Conservation (phyloP, 2,888 invertebrate genomes). For the Micoletzkya japonica region DNA sequence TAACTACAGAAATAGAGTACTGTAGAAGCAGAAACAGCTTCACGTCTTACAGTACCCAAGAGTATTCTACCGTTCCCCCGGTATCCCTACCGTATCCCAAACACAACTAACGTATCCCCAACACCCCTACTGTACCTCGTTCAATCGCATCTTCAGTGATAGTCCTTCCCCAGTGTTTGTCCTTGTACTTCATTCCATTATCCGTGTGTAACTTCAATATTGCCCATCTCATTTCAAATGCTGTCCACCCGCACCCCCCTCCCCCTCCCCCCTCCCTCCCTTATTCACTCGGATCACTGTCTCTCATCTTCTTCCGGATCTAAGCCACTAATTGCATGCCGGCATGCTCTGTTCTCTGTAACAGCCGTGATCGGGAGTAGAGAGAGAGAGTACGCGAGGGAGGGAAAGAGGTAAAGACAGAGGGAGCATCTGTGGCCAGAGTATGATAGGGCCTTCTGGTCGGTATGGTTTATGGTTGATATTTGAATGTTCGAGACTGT, state of each 20-base stretch:
- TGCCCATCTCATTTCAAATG: not conserved
- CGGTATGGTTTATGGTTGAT: too few species aligned
- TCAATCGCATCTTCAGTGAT: slow-evolving; percentile 40
- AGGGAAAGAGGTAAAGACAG: not conserved
- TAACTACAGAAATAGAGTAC: too few species aligned
- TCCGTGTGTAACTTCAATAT: slow-evolving; percentile 43
- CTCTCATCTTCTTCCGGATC: slow-evolving; percentile 1
- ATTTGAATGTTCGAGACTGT: too few species aligned
- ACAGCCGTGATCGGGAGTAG: slow-evolving; percentile 12
- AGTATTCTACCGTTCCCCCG: too few species aligned
- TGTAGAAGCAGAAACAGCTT: too few species aligned
- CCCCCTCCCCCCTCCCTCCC: slow-evolving; percentile 8
- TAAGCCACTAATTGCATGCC: slow-evolving; percentile 27
- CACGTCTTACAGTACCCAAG: too few species aligned
- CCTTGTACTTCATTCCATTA: slow-evolving; percentile 35
- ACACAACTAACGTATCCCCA: too few species aligned
- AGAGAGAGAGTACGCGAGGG: slow-evolving; percentile 3
- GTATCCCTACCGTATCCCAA: too few species aligned
- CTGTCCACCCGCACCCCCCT: not conserved
- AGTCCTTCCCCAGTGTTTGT: slow-evolving; percentile 45
- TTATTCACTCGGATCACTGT: not conserved
- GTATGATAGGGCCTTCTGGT: too few species aligned
- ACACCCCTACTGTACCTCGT: slow-evolving; percentile 2
- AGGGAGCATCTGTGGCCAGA: too few species aligned
- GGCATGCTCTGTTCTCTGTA: slow-evolving; percentile 22